These are phyloP conservation scores for Apolygus lucorum DNA, from an alignment of 1,140 invertebrate species.

Conservation along the genomic window DNA sequence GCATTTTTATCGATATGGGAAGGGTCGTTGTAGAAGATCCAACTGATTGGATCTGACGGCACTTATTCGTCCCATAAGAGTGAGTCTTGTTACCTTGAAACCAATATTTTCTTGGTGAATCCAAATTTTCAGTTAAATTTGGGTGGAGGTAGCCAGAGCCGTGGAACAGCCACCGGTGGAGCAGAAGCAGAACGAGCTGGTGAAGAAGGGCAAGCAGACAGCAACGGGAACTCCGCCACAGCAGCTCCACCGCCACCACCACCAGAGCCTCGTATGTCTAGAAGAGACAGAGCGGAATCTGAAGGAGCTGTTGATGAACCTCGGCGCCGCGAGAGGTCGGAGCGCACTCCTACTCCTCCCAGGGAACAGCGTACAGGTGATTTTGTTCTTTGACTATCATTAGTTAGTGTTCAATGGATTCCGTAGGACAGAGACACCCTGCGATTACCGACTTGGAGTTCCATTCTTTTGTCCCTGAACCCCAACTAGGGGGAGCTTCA, in stretches of 20 bases:
- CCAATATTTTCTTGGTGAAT: conserved; percentile 1
- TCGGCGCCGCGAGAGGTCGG: conserved; percentile 1
- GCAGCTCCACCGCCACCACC: background rate
- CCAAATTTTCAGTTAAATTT: background rate
- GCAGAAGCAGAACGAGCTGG: conserved; percentile 34
- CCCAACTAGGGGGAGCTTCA: too few relatives aligned
- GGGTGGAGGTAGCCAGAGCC: background rate
- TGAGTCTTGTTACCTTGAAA: too few relatives aligned
- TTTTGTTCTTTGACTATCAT: background rate
- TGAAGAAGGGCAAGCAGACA: conserved; percentile 1
- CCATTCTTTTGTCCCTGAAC: too few relatives aligned
- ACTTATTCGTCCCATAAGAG: too few relatives aligned
- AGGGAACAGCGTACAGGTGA: background rate
- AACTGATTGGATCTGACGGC: too few relatives aligned
- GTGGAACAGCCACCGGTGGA: conserved; percentile 35
- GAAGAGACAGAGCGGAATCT: conserved; percentile 5
- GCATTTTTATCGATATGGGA: too few relatives aligned
- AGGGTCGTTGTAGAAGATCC: too few relatives aligned
- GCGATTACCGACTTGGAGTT: too few relatives aligned
- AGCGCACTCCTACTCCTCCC: conserved; percentile 5
- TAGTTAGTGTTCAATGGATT: background rate
- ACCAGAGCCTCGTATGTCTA: background rate
- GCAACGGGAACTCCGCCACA: background rate
- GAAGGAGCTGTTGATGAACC: background rate
- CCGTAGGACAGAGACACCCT: too few relatives aligned